Percentiles rank a stretch among this genome's conserved stretches.
phyloP scores from a whole-genome alignment of 2,797 vertebrate species.

The Astyanax mexicanus region DNA sequence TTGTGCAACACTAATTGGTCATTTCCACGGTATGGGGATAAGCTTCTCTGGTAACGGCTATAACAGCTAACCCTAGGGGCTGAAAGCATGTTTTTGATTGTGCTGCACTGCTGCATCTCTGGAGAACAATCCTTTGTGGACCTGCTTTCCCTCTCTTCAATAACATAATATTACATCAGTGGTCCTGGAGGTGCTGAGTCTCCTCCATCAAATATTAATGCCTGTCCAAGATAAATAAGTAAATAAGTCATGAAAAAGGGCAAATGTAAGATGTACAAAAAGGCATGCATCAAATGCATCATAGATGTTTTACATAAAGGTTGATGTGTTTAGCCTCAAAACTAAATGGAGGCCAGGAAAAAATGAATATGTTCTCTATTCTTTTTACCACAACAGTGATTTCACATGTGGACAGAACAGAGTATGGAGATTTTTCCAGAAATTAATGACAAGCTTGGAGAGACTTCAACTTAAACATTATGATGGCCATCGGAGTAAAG shows the following conservation, averaged over 20 bases:
- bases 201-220: conserved; percentile 78
- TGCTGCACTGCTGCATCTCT: conserved; percentile 43
- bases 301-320: too few species aligned
- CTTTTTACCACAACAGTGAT: neutral
- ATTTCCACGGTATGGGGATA: neutral
- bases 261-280: conserved; percentile 63
- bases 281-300: too few species aligned
- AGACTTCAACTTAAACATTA: conserved; percentile 44
- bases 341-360: neutral
- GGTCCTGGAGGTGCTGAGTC: neutral
- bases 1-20: neutral
- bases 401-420: neutral
- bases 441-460: conserved; percentile 33
- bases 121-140: conserved; percentile 24
- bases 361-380: conserved; percentile 9
- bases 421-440: conserved; percentile 35
- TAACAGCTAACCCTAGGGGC: neutral
- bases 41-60: conserved; percentile 2
- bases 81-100: conserved; percentile 13
- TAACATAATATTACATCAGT: conserved; percentile 43
- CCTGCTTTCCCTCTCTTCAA: conserved; percentile 17
- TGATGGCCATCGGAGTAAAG: conserved; percentile 34
- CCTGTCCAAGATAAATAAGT: conserved; percentile 69
- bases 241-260: conserved; percentile 78
- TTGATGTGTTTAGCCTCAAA: too few species aligned